A percentile compares a stretch with the other conserved stretches of the same genome.
Conservation (phyloP, 2,888 invertebrate genomes). For the Parnassius mnemosyne region DNA sequence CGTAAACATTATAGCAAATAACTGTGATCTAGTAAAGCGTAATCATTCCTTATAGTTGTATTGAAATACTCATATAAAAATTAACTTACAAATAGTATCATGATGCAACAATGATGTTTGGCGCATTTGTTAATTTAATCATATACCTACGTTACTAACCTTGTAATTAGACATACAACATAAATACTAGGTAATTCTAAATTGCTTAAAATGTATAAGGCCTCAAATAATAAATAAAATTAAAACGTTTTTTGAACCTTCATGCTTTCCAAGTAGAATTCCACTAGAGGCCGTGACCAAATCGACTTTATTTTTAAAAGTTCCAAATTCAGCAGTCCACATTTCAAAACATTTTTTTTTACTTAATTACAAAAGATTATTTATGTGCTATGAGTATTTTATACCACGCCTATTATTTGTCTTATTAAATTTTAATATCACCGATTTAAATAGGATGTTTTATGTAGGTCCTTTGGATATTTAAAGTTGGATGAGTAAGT, state of each 20-base stretch:
- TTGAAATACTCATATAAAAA: constrained; percentile 32
- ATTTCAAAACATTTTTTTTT: neutral
- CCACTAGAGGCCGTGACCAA: too few species aligned
- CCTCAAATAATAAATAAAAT: constrained; percentile 4
- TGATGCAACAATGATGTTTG: constrained; percentile 22
- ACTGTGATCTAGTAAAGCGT: constrained; percentile 12
- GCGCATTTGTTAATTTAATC: neutral
- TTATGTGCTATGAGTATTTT: constrained; percentile 4
- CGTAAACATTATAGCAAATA: neutral
- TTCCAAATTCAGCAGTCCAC: too few species aligned
- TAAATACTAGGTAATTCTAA: neutral
- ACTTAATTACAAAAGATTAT: constrained; percentile 11
- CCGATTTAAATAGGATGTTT: too few species aligned
- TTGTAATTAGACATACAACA: constrained; percentile 1
- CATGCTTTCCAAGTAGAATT: too few species aligned
- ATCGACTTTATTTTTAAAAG: too few species aligned
- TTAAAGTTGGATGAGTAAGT: too few species aligned
- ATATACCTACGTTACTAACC: too few species aligned
- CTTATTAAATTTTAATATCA: too few species aligned
- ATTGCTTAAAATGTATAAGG: constrained; percentile 17
- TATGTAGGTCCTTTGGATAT: too few species aligned
- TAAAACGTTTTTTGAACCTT: too few species aligned
- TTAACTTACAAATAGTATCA: constrained; percentile 33
- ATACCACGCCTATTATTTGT: neutral
- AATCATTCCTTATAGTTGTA: constrained; percentile 9